These are phyloP conservation scores for Polyommatus iphigenia DNA, from an alignment of 2,888 invertebrate species.

Conservation along the genomic window DNA sequence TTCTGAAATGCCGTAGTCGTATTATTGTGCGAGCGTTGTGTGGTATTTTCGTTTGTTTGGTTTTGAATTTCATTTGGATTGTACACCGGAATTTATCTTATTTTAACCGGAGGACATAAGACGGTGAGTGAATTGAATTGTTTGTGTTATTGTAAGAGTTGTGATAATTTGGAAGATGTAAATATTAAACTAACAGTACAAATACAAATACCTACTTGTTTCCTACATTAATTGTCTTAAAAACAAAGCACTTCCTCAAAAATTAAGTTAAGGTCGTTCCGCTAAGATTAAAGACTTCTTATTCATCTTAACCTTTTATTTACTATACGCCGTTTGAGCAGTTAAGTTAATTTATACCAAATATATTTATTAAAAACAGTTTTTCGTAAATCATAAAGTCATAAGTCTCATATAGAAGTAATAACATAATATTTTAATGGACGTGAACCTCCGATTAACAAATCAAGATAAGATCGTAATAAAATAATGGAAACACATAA, in stretches of 20 bases:
- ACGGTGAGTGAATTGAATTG: conserved; percentile 39
- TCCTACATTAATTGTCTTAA: not conserved
- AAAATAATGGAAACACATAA: too few relatives aligned
- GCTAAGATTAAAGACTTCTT: not conserved
- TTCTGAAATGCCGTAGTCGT: conserved; percentile 63
- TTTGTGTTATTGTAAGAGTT: not conserved
- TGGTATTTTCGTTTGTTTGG: conserved; percentile 66
- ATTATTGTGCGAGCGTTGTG: conserved; percentile 62
- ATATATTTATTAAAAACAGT: too few relatives aligned
- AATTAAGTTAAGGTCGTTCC: conserved; percentile 20
- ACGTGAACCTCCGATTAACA: too few relatives aligned
- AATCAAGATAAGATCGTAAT: too few relatives aligned
- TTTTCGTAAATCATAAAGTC: too few relatives aligned
- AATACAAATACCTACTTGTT: not conserved
- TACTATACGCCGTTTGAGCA: too few relatives aligned
- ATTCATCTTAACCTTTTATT: not conserved
- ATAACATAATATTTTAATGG: too few relatives aligned
- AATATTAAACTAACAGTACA: not conserved
- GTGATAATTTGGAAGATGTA: not conserved
- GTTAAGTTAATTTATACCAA: too few relatives aligned
- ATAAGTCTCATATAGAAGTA: too few relatives aligned
- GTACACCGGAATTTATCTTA: conserved; percentile 43
- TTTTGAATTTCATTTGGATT: conserved; percentile 58
- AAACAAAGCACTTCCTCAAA: not conserved
- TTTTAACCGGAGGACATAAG: conserved; percentile 37